phyloP scores from a whole-genome alignment of 2,888 invertebrate genomes.

The Lathronympha strigana region DNA sequence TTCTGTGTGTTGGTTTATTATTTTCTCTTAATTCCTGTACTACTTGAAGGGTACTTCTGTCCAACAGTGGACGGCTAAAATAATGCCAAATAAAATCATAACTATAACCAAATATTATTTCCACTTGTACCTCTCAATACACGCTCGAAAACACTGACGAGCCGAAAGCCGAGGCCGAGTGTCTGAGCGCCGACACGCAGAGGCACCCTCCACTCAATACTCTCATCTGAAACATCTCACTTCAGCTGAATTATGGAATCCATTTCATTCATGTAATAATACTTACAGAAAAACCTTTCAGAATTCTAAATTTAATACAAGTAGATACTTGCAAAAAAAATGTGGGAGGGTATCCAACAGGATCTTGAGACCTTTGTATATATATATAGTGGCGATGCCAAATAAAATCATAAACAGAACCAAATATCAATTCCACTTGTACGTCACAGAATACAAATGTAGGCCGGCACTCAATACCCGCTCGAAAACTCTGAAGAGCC shows the following conservation, averaged over 20 bases:
- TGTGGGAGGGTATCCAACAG: too few relatives aligned
- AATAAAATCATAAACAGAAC: constrained; percentile 12
- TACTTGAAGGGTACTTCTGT: too few relatives aligned
- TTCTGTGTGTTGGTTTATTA: too few relatives aligned
- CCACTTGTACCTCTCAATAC: constrained; percentile 28
- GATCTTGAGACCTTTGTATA: too few relatives aligned
- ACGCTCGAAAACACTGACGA: constrained; percentile 36
- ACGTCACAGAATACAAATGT: constrained; percentile 27
- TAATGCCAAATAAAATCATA: constrained; percentile 1
- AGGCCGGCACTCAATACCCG: constrained; percentile 31
- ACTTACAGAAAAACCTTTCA: too few relatives aligned
- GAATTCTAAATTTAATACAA: too few relatives aligned
- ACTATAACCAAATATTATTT: constrained; percentile 1
- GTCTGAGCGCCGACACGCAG: constrained; percentile 32
- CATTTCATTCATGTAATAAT: too few relatives aligned
- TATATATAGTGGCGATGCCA: too few relatives aligned
- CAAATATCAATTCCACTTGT: not conserved
- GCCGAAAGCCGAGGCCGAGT: constrained; percentile 32
- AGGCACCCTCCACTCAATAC: constrained; percentile 38
- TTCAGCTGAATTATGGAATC: constrained; percentile 32
- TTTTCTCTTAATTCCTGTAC: too few relatives aligned
- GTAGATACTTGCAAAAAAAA: too few relatives aligned
- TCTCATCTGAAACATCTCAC: constrained; percentile 31
- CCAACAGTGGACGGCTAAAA: too few relatives aligned
- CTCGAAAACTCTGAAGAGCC: constrained; percentile 39